Conservation (phyloP, 2,888 invertebrate species). For the Schrankia costaestrigalis region DNA sequence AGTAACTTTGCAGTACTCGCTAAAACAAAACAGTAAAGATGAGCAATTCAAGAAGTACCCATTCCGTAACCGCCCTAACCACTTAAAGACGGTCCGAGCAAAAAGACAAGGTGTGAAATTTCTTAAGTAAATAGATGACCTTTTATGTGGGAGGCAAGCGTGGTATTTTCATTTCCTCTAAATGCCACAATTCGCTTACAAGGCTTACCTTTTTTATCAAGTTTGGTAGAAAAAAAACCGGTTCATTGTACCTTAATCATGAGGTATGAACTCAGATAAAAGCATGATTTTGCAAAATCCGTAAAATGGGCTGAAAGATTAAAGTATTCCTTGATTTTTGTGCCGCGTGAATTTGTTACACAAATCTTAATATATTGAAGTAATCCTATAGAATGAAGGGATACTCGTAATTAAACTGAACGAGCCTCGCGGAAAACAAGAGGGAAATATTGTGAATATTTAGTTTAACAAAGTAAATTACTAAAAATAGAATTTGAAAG, state of each 20-base stretch:
- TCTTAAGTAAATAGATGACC: constrained; percentile 16
- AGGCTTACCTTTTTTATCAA: constrained; percentile 14
- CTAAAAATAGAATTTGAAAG: too few relatives aligned
- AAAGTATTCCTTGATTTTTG: too few relatives aligned
- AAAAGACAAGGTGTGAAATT: constrained; percentile 15
- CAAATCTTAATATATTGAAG: too few relatives aligned
- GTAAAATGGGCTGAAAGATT: constrained; percentile 1
- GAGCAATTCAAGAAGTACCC: too few relatives aligned
- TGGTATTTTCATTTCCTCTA: constrained; percentile 21
- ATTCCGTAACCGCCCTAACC: constrained; percentile 1
- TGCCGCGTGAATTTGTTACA: too few relatives aligned
- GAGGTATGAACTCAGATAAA: constrained; percentile 5
- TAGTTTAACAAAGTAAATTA: too few relatives aligned
- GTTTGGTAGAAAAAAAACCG: constrained; percentile 6
- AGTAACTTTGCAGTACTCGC: too few relatives aligned
- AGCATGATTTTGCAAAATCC: constrained; percentile 7
- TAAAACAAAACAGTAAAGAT: too few relatives aligned
- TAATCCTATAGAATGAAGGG: too few relatives aligned
- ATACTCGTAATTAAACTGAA: too few relatives aligned
- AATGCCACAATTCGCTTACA: constrained; percentile 11
- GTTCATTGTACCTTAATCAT: constrained; percentile 9
- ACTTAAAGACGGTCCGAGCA: constrained; percentile 14
- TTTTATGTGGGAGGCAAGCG: constrained; percentile 16
- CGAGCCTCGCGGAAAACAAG: too few relatives aligned
- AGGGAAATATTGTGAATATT: too few relatives aligned